phyloP scores from a whole-genome alignment of 1,140 invertebrate species.

The Heliconius hewitsoni region DNA sequence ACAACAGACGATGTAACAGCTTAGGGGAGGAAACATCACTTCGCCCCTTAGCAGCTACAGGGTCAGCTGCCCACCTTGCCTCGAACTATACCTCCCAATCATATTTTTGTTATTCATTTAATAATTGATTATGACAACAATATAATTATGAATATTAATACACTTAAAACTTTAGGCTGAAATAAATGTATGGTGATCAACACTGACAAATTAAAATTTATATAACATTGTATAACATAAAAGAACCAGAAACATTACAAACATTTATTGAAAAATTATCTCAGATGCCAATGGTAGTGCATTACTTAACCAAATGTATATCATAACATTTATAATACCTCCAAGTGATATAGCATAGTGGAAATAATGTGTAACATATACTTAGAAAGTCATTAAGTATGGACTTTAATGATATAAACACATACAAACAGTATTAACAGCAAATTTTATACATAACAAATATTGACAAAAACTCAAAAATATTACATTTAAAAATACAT shows the following conservation, averaged over 20 bases:
- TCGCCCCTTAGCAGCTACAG: conserved; percentile 81
- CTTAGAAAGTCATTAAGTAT: background rate
- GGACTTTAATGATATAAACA: background rate
- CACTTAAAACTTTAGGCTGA: background rate
- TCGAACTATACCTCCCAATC: conserved; percentile 18
- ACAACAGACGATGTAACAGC: conserved; percentile 70
- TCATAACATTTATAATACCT: background rate
- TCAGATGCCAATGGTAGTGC: background rate
- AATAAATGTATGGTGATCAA: conserved; percentile 32
- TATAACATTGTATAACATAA: conserved; percentile 8
- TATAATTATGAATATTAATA: background rate
- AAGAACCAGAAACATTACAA: conserved; percentile 1
- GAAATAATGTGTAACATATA: background rate
- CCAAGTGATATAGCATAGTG: background rate
- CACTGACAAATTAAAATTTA: conserved; percentile 24
- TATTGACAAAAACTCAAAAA: no score
- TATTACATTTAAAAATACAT: no score
- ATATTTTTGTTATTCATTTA: conserved; percentile 8
- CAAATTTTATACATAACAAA: no score
- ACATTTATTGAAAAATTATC: background rate
- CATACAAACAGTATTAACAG: no score
- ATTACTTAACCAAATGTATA: background rate
- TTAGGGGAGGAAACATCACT: conserved; percentile 61
- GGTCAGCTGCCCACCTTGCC: conserved; percentile 53
- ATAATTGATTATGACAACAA: background rate